Percentiles rank a stretch among this genome's conserved stretches.
These are phyloP conservation scores for Diogma glabrata DNA, from an alignment of 2,888 invertebrate genomes.

Conservation along the genomic window DNA sequence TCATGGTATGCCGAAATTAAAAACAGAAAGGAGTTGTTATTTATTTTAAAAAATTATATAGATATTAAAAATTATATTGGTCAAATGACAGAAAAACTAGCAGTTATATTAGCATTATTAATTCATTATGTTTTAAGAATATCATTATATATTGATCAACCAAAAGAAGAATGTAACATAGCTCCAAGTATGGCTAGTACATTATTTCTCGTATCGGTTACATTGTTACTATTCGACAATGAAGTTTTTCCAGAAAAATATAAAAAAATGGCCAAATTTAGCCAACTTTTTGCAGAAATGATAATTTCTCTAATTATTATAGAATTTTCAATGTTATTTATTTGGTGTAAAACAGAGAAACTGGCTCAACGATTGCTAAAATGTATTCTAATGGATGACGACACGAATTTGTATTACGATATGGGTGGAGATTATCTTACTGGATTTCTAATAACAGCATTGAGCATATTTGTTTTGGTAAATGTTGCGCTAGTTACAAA, in stretches of 20 bases:
- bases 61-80: too few species aligned
- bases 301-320: constrained; percentile 15
- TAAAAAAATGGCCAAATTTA: constrained; percentile 7
- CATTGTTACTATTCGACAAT: constrained; percentile 13
- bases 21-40: too few species aligned
- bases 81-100: neutral
- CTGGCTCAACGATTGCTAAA: constrained; percentile 14
- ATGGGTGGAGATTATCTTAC: constrained; percentile 18
- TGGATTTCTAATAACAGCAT: constrained; percentile 13
- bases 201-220: constrained; percentile 13
- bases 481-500: constrained; percentile 12
- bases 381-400: constrained; percentile 14
- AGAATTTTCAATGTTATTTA: constrained; percentile 15
- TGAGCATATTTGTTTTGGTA: constrained; percentile 15
- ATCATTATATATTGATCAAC: neutral
- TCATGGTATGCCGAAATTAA: too few species aligned
- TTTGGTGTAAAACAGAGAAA: constrained; percentile 17
- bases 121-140: constrained; percentile 2
- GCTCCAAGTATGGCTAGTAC: neutral
- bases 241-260: constrained; percentile 14
- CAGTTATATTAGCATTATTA: neutral
- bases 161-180: neutral
- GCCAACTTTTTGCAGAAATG: constrained; percentile 14
- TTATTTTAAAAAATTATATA: too few species aligned
- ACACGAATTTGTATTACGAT: constrained; percentile 17